Conservation (phyloP, 2,888 invertebrate genomes). For the Tupiocoris notatus region DNA sequence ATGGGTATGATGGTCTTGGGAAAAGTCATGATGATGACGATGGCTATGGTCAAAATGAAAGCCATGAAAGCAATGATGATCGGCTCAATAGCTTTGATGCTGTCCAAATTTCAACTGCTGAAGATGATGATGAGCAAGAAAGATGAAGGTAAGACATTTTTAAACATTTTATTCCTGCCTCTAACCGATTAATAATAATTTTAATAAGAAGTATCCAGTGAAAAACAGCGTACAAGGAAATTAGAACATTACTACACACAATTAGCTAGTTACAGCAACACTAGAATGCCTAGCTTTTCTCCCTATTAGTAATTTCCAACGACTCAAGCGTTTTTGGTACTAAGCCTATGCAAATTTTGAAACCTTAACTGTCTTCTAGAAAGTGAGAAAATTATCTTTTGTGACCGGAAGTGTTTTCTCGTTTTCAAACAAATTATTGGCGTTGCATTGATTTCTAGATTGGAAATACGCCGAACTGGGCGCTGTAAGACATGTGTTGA, state of each 20-base stretch:
- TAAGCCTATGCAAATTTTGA: too few species aligned
- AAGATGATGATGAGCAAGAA: constrained; percentile 42
- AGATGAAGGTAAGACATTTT: constrained; percentile 21
- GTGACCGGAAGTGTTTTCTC: too few species aligned
- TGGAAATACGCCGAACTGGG: neutral
- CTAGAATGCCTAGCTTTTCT: too few species aligned
- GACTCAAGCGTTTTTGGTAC: too few species aligned
- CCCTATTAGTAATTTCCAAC: too few species aligned
- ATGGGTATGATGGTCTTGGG: constrained; percentile 42
- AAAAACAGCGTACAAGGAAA: too few species aligned
- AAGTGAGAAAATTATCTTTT: too few species aligned
- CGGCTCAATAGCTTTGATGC: constrained; percentile 41
- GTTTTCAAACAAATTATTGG: too few species aligned
- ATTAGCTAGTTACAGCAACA: too few species aligned
- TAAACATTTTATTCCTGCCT: neutral
- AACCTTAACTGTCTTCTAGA: too few species aligned
- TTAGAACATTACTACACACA: too few species aligned
- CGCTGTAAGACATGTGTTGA: neutral
- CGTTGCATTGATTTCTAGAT: neutral
- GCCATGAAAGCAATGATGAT: constrained; percentile 47
- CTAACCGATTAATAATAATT: neutral
- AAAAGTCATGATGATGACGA: constrained; percentile 45
- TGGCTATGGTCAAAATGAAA: constrained; percentile 48
- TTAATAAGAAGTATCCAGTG: neutral
- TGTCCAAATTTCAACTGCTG: constrained; percentile 46